Evolutionary conservation across 2,113 vertebrate genomes (phyloP), one percentile per base, ranked within the genome.

Genomic region (Chlamydotis undulata): DNA sequence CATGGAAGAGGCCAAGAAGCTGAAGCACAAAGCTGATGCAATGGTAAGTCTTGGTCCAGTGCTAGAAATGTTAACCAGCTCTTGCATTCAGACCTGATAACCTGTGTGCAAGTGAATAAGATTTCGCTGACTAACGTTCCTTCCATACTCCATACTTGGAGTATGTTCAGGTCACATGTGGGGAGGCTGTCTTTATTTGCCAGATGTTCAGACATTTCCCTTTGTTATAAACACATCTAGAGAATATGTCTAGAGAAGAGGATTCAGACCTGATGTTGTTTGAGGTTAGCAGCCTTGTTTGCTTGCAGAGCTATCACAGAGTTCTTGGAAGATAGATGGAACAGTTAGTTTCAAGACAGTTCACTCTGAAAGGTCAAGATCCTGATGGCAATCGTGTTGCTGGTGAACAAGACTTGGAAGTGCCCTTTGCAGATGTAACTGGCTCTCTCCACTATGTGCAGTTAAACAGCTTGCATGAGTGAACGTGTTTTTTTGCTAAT

Each of bases 11-110:
- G 99, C 99, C 84, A 99, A 99, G 95, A 99, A 90, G 93, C 97
- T 99, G 93, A 99, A 99, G 98, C 98, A 99, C 97, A 99, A 98
- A 98, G 99, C 99, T n/a, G 99, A 99, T 74, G 98, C 98, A 69
- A 99, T 98, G 98, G 99, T 99, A 93, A 97, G 97, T 94, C 26
- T 77, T 39, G 43, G 15, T 13, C 26, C 18, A 35, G 29, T 59
- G 35, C 59, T 79, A 13, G 41, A 60, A 47, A 29, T 8, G 21
- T 35, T 56, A 37, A 33, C 26, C 12, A 57, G 22, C 35, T 89
- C 19, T 59, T 60, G 29, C 24, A 5, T 39, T 85, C 6, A 2
- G 50, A 61, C 28, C 41, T 19, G 19, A 6, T 35, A 21, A 21
- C 29, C 45, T 47, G 25, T 3, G 8, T 53, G 26, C 28, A 4